Evolutionary conservation across 2,888 invertebrate genomes (phyloP).

Genomic region (Pyrrhia umbra): DNA sequence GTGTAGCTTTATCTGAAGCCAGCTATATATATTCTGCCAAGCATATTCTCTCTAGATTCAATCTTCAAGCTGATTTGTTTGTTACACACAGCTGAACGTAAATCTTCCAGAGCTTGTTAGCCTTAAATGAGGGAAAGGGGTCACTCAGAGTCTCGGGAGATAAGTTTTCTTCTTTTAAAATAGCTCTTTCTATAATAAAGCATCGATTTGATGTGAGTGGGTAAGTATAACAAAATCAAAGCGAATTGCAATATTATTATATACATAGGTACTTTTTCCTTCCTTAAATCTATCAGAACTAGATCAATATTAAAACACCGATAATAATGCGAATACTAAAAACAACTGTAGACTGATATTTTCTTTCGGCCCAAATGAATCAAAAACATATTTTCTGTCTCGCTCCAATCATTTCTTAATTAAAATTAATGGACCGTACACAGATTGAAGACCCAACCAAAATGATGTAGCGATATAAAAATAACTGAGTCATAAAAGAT

Average conservation of each 20-base stretch:
- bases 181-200: not conserved
- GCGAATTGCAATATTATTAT: no score
- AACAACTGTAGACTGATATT: not conserved
- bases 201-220: no score
- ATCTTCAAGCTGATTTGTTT: no score
- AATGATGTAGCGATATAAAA: constrained; percentile 41
- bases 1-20: no score
- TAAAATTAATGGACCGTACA: constrained; percentile 39
- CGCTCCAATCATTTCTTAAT: constrained; percentile 40
- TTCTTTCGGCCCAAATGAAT: constrained; percentile 17
- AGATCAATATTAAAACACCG: not conserved
- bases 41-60: not conserved
- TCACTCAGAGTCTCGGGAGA: constrained; percentile 14
- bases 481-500: constrained; percentile 45
- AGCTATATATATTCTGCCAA: no score
- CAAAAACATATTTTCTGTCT: constrained; percentile 15
- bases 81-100: not conserved
- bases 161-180: not conserved
- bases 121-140: constrained; percentile 27
- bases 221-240: no score
- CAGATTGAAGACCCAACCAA: constrained; percentile 25
- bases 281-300: no score
- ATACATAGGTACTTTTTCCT: no score
- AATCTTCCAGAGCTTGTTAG: constrained; percentile 17
- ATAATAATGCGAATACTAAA: constrained; percentile 10